Percentiles rank a stretch among this genome's conserved stretches.
Evolutionary conservation across 2,113 vertebrate species (phyloP).

Genomic region (Stercorarius parasiticus): DNA sequence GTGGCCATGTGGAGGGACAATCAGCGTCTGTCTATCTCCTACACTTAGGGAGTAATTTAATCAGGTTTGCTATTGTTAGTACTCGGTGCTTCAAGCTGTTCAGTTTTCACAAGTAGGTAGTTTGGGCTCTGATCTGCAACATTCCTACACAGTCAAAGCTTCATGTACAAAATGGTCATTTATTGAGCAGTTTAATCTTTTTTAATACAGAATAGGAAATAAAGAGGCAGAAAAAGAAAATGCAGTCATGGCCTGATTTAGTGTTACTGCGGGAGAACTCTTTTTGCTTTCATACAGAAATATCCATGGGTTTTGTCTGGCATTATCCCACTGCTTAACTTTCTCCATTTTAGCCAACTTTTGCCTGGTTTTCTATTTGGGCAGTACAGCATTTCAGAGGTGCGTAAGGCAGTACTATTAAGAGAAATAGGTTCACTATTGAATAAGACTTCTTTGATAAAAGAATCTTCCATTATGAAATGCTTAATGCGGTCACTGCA

Average conservation of each 20-base stretch:
- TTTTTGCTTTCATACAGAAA: neutral
- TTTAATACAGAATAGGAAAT: neutral
- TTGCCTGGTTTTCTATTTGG: neutral
- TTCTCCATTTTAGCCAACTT: neutral
- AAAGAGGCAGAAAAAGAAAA: neutral
- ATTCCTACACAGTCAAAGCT: constrained; percentile 53
- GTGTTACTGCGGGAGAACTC: neutral
- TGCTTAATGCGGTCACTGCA: neutral
- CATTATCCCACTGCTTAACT: neutral
- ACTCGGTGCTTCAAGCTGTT: constrained; percentile 73
- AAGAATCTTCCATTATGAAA: neutral
- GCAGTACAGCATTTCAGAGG: neutral
- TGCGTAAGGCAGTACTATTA: neutral
- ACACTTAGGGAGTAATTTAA: constrained; percentile 68
- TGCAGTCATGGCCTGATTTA: neutral
- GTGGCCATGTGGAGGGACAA: constrained; percentile 69
- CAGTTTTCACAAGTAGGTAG: constrained; percentile 60
- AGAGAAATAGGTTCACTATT: neutral
- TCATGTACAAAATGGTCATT: constrained; percentile 5
- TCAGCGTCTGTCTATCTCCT: constrained; percentile 56
- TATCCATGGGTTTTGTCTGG: neutral
- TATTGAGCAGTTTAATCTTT: neutral
- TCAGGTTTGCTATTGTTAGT: constrained; percentile 72
- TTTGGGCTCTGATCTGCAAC: constrained; percentile 43
- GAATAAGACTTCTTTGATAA: neutral